Evolutionary conservation across 2,888 invertebrate genomes (phyloP), one percentile per base, ranked within the genome.

Genomic region (Harpagoxenus sublaevis): DNA sequence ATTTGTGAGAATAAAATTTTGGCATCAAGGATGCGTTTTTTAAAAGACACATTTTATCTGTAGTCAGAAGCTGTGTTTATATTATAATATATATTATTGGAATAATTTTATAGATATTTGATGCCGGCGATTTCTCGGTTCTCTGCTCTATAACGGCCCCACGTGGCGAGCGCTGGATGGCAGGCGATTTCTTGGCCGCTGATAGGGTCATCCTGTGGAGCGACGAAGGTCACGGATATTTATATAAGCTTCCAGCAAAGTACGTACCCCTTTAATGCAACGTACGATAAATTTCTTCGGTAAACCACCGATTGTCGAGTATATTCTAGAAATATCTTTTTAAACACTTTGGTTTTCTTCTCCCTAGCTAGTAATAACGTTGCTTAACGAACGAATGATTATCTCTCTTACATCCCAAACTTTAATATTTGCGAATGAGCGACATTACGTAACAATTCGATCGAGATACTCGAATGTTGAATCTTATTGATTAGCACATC

Each of bases 171-270:
- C 96, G 99, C 2, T 99, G 99, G 99, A 97, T 98, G 96, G 98
- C 99, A 0, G 99, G 99, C 0, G 98, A 99, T 95, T 99, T 99
- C 94, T 96, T 99, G 35, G 97, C 98, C 0, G 97, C 98, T 0
- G 99, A 99, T 94, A 96, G 98, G 62, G 98, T 99, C 0, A 97
- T 99, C 74, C 97, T 99, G 12, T 99, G 99, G 98, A 99, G 98
- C 73, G 99, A 98, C 73, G 98, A 99, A 93, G 99, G 99, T 85
- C 98, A 98, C 93, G 99, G 99, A 74, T 99, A 99, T 95, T 96
- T 99, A 75, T 99, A 98, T 96, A 98, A 98, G 95, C 96, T 99
- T 91, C 99, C 99, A 0, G 97, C 98, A 92, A 99, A 99, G 98
- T 99, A 97, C 96, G 97, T 95, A 88, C 42, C 35, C 8, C 12